Percentiles rank a stretch among this genome's conserved stretches.
phyloP scores from a whole-genome alignment of 2,797 vertebrate species.

The Halcyon chelicuti region DNA sequence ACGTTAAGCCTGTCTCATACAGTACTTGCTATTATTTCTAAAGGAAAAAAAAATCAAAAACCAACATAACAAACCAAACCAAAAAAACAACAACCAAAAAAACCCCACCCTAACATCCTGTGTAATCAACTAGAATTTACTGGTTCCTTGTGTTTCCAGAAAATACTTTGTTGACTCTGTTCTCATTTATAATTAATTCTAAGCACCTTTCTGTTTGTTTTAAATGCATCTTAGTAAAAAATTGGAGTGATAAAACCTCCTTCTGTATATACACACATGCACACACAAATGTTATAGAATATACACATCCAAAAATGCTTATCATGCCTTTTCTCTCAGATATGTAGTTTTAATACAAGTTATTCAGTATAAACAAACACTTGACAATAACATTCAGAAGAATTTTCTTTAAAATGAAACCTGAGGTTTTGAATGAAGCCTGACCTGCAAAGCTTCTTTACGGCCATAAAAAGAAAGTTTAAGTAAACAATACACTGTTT shows the following conservation, averaged over 20 bases:
- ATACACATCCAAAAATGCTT: neutral
- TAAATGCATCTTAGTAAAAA: slow-evolving; percentile 26
- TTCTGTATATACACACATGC: neutral
- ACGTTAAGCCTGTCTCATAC: neutral
- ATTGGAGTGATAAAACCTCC: neutral
- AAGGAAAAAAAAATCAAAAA: neutral
- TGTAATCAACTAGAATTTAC: slow-evolving; percentile 49
- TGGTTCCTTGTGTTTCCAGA: slow-evolving; percentile 26
- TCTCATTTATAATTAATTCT: slow-evolving; percentile 51
- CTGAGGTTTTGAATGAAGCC: neutral
- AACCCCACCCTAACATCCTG: slow-evolving; percentile 4
- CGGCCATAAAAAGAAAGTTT: slow-evolving; percentile 38
- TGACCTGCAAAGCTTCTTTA: neutral
- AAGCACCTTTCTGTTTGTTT: slow-evolving; percentile 22
- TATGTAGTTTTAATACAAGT: neutral
- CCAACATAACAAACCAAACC: neutral
- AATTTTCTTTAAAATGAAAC: neutral
- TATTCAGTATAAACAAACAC: neutral
- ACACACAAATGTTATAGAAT: neutral
- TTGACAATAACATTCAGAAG: neutral
- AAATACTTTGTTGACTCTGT: slow-evolving; percentile 24
- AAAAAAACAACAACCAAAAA: too few species aligned
- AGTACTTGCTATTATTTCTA: slow-evolving; percentile 40
- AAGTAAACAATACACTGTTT: slow-evolving; percentile 52
- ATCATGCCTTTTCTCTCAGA: neutral